These are phyloP conservation scores for Drosophila neoperkinsi DNA, from an alignment of 2,888 invertebrate species.

Conservation along the genomic window DNA sequence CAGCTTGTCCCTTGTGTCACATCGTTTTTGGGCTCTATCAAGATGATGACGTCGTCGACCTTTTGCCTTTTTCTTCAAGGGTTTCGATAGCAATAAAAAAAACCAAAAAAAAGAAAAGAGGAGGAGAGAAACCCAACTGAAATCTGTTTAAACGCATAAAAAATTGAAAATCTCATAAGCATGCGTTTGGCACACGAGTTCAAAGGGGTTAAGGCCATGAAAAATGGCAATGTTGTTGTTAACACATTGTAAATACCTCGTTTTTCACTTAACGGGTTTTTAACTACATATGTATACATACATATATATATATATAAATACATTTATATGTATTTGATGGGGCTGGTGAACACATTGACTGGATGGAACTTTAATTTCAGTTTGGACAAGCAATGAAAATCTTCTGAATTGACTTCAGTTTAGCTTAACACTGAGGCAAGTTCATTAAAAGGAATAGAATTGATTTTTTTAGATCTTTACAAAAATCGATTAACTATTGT, in stretches of 20 bases:
- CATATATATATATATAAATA: conserved; percentile 12
- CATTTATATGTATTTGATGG: conserved; percentile 24
- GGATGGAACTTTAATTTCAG: not conserved
- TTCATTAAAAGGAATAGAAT: not conserved
- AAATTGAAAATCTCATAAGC: conserved; percentile 83
- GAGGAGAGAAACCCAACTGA: conserved; percentile 36
- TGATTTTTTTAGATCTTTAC: not conserved
- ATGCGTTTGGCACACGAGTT: conserved; percentile 78
- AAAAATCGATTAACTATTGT: not conserved
- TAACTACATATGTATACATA: conserved; percentile 61
- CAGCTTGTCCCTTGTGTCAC: conserved; percentile 76
- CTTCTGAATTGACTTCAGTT: not conserved
- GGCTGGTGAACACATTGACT: not conserved
- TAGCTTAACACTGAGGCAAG: not conserved
- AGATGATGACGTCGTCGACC: conserved; percentile 64
- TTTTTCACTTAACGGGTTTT: conserved; percentile 83
- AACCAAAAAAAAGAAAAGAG: not conserved
- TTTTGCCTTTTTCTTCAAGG: conserved; percentile 55
- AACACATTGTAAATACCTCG: conserved; percentile 83
- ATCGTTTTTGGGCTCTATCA: conserved; percentile 72
- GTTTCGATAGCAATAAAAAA: conserved; percentile 65
- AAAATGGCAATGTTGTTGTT: conserved; percentile 81
- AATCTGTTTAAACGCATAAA: conserved; percentile 83
- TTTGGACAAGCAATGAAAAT: not conserved
- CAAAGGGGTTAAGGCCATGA: conserved; percentile 63